Evolutionary conservation across 2,797 vertebrate species (phyloP).

Genomic region (Oryzias sinensis): DNA sequence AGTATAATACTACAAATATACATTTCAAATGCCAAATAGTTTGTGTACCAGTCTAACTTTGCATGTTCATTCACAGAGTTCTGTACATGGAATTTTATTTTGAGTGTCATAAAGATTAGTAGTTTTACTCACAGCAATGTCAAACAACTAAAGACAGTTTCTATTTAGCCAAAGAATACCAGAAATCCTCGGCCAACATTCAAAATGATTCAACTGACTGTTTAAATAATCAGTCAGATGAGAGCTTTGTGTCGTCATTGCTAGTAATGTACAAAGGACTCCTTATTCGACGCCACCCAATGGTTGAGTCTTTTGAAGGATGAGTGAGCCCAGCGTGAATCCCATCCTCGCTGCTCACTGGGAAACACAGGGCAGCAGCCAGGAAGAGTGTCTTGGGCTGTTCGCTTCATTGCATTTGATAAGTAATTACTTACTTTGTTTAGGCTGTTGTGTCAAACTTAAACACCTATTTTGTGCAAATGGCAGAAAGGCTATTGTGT

Average conservation of each 20-base stretch:
- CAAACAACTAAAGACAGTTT: neutral
- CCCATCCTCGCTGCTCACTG: conserved; percentile 5
- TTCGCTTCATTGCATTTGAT: conserved; percentile 17
- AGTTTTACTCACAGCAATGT: neutral
- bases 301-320: conserved; percentile 6
- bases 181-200: neutral
- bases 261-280: neutral
- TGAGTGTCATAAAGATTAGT: neutral
- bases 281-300: neutral
- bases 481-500: conserved; percentile 44
- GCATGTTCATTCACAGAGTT: too few species aligned
- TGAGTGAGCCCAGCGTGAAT: conserved; percentile 2
- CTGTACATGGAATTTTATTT: neutral
- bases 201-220: neutral
- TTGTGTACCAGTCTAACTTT: too few species aligned
- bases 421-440: conserved; percentile 33
- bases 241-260: conserved; percentile 1
- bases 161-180: neutral
- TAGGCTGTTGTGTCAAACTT: conserved; percentile 35
- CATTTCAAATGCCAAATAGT: too few species aligned
- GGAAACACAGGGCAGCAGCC: neutral
- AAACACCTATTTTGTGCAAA: conserved; percentile 42
- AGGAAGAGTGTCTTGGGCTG: conserved; percentile 20
- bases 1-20: too few species aligned
- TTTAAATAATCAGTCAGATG: neutral